phyloP scores from a whole-genome alignment of 1,140 invertebrate species.

The Eumeta japonica region DNA sequence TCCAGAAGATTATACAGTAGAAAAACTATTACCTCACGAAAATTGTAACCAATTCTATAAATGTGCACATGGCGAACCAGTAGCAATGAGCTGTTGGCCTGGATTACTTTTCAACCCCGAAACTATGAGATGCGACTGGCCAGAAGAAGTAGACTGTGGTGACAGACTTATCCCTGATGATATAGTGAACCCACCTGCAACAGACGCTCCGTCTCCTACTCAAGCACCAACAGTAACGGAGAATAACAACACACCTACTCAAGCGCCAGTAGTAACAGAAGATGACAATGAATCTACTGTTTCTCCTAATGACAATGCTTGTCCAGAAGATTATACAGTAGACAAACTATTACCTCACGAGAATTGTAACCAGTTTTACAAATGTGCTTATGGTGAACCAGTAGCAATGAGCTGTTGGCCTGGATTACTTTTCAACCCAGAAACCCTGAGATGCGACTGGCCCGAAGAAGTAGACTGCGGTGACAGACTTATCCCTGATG shows the following conservation, averaged over 20 bases:
- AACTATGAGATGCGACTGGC: constrained; percentile 23
- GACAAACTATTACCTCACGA: constrained; percentile 17
- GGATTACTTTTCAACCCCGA: constrained; percentile 19
- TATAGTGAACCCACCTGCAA: too few species aligned
- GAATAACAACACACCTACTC: too few species aligned
- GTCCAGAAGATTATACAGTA: constrained; percentile 15
- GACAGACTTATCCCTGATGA: constrained; percentile 21
- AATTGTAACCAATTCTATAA: constrained; percentile 31
- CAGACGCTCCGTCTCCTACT: too few species aligned
- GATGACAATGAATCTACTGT: constrained; percentile 2
- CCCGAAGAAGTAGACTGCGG: constrained; percentile 48
- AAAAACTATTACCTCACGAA: constrained; percentile 17
- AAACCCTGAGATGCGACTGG: constrained; percentile 59
- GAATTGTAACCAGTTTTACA: constrained; percentile 21
- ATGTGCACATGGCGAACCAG: constrained; percentile 21
- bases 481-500: constrained; percentile 9
- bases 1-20: neutral
- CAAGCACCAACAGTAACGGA: too few species aligned
- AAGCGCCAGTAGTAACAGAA: too few species aligned
- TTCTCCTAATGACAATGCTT: too few species aligned
- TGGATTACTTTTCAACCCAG: constrained; percentile 58
- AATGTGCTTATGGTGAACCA: constrained; percentile 14
- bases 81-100: constrained; percentile 15
- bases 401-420: constrained; percentile 12
- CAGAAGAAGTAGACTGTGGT: constrained; percentile 20